phyloP scores from a whole-genome alignment of 2,113 vertebrate species.

The Sterrhoptilus dennistouni region DNA sequence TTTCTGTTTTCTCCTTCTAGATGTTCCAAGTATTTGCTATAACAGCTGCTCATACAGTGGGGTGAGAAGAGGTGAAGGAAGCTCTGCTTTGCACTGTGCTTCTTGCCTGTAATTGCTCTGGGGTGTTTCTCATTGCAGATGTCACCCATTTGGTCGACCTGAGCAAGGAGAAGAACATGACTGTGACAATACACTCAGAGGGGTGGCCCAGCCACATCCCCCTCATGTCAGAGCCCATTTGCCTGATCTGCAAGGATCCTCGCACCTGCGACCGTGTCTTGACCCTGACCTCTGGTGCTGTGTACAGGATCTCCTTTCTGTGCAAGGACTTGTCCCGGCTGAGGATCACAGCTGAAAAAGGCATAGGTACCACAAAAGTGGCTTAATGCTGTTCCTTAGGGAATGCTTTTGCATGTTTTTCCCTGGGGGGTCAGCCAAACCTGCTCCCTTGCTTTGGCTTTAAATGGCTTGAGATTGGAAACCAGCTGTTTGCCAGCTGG shows the following conservation, averaged over 20 bases:
- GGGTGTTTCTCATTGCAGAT: conserved; percentile 47
- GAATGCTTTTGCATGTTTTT: background rate
- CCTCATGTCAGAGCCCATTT: conserved; percentile 51
- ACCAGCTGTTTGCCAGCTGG: background rate
- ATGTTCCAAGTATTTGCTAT: background rate
- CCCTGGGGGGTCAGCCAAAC: background rate
- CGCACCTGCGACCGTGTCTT: conserved; percentile 71
- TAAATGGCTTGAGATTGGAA: background rate
- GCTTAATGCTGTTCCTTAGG: background rate
- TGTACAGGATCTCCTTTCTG: conserved; percentile 81
- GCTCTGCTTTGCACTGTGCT: background rate
- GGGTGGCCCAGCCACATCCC: background rate
- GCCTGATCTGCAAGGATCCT: conserved; percentile 81
- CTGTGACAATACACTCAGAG: conserved; percentile 76
- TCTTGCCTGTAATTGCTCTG: background rate
- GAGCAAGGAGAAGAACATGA: conserved; percentile 66
- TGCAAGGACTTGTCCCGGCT: conserved; percentile 81
- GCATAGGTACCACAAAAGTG: conserved; percentile 74
- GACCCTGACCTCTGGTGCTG: conserved; percentile 70
- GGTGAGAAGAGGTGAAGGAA: background rate
- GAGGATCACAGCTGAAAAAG: conserved; percentile 77
- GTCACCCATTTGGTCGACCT: conserved; percentile 77
- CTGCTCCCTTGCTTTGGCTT: background rate
- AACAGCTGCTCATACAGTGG: background rate
- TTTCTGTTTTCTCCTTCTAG: background rate